A percentile compares a stretch with the other conserved stretches of the same genome.
These are phyloP conservation scores for Orthosia incerta DNA, from an alignment of 2,888 invertebrate species.

Conservation along the genomic window DNA sequence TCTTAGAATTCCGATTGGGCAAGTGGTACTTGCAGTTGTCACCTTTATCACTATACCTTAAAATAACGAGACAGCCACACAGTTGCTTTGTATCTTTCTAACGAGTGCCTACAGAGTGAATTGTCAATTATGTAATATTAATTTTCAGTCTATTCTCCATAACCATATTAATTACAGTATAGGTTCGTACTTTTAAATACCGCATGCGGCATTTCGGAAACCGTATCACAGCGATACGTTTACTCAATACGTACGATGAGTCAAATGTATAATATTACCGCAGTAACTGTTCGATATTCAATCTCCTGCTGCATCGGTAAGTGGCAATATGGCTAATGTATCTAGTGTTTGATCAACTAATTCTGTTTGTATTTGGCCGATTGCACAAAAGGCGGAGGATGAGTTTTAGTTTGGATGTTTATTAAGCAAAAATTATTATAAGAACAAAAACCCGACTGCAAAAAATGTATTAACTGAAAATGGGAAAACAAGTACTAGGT, in stretches of 20 bases:
- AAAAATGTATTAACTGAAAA: too few species aligned
- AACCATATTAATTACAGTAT: neutral
- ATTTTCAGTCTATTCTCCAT: constrained; percentile 7
- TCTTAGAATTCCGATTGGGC: too few species aligned
- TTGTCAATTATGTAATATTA: neutral
- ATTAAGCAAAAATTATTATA: too few species aligned
- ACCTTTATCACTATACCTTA: too few species aligned
- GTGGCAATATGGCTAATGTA: constrained; percentile 9
- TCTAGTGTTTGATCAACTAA: neutral
- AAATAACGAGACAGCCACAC: too few species aligned
- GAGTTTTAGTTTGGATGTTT: too few species aligned
- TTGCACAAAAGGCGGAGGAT: neutral
- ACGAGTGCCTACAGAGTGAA: neutral
- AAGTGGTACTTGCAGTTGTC: too few species aligned
- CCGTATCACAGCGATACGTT: constrained; percentile 3
- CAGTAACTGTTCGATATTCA: neutral
- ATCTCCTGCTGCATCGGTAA: neutral
- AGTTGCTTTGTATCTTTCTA: neutral
- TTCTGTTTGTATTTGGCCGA: neutral
- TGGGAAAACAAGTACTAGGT: too few species aligned
- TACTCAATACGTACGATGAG: neutral
- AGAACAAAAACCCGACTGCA: too few species aligned
- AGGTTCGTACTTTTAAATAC: neutral
- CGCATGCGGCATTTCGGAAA: constrained; percentile 5
- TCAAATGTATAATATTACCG: constrained; percentile 4